Evolutionary conservation across 2,113 vertebrate genomes (phyloP).

Genomic region (Trichomycterus rosablanca): DNA sequence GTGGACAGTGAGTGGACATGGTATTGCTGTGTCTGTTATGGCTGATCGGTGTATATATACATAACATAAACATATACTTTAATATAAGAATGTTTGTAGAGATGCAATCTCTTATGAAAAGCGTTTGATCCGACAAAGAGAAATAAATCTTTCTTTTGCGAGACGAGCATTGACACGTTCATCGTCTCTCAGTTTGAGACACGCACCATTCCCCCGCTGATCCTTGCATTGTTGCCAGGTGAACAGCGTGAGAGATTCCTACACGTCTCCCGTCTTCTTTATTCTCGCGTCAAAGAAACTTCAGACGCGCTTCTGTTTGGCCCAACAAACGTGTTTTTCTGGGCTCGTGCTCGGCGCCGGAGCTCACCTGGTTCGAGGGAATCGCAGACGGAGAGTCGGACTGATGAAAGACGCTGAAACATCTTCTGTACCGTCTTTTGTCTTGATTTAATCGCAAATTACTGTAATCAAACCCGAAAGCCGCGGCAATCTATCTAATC

Average conservation of each 20-base stretch:
- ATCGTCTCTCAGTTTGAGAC: too few species aligned
- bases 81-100: too few species aligned
- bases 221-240: constrained; percentile 9
- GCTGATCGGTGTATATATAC: too few species aligned
- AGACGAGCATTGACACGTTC: too few species aligned
- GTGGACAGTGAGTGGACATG: too few species aligned
- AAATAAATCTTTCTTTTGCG: too few species aligned
- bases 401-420: neutral
- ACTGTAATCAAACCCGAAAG: constrained; percentile 9
- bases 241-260: constrained; percentile 10
- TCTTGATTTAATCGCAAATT: constrained; percentile 15
- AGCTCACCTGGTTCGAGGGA: neutral
- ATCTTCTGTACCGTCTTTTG: neutral
- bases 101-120: neutral
- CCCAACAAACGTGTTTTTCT: constrained; percentile 18
- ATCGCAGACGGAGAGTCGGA: neutral
- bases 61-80: too few species aligned
- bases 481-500: neutral
- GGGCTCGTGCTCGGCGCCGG: too few species aligned
- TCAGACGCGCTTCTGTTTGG: constrained; percentile 8
- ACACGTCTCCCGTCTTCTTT: constrained; percentile 17
- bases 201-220: constrained; percentile 9
- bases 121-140: too few species aligned
- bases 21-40: too few species aligned
- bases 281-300: neutral